Conservation (phyloP, 1,140 invertebrate genomes). For the Phymorhynchus buccinoides region DNA sequence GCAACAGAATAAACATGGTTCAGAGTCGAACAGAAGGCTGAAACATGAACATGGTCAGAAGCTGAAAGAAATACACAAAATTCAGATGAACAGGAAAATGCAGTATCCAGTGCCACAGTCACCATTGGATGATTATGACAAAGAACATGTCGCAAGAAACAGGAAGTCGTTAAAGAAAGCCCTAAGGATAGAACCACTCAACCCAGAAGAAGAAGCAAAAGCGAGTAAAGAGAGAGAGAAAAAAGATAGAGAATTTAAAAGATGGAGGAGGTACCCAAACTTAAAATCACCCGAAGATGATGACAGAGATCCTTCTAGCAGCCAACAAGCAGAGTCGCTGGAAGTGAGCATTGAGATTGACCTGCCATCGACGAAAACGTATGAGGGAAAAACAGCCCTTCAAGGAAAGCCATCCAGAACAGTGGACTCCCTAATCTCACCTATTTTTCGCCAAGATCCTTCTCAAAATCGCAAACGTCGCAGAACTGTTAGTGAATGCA, state of each 20-base stretch:
- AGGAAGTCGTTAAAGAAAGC: neutral
- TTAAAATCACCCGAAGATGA: neutral
- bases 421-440: conserved; percentile 83
- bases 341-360: conserved; percentile 65
- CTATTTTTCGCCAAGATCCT: conserved; percentile 84
- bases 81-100: neutral
- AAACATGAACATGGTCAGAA: neutral
- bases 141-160: neutral
- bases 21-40: neutral
- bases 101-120: neutral
- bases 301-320: neutral
- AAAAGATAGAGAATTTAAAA: neutral
- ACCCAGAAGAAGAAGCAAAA: neutral
- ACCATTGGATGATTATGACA: conserved; percentile 8
- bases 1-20: neutral
- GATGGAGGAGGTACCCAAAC: neutral
- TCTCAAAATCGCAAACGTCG: conserved; percentile 83
- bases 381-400: neutral
- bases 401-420: neutral
- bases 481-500: conserved; percentile 56
- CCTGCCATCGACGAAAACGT: neutral
- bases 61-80: neutral
- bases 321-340: conserved; percentile 32
- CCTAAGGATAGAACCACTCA: neutral
- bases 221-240: neutral